A percentile compares a stretch with the other conserved stretches of the same genome.
Evolutionary conservation across 2,797 vertebrate species (phyloP).

Genomic region (Lemur catta): DNA sequence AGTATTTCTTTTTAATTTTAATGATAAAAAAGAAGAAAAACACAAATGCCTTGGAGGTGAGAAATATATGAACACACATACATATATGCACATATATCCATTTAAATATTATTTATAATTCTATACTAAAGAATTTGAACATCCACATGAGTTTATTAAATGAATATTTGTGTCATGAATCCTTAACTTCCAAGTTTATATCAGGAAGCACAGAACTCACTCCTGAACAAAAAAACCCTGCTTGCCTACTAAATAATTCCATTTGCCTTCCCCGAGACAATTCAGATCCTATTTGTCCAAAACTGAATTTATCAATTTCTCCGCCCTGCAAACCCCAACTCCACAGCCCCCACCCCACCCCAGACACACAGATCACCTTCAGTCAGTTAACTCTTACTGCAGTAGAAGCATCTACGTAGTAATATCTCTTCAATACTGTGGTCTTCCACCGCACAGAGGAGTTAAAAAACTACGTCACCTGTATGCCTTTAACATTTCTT

Average conservation of each 20-base stretch:
- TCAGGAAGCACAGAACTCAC: neutral
- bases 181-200: neutral
- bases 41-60: neutral
- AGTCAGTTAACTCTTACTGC: slow-evolving; percentile 43
- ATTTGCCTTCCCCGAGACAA: neutral
- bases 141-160: neutral
- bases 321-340: neutral
- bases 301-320: neutral
- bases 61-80: neutral
- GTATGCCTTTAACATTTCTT: neutral
- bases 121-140: neutral
- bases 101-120: neutral
- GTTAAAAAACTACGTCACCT: slow-evolving; percentile 64
- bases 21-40: neutral
- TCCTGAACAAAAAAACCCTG: neutral
- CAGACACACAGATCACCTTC: neutral
- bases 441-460: slow-evolving; percentile 40
- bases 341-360: too few relatives aligned
- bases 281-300: neutral
- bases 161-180: neutral
- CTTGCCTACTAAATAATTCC: neutral
- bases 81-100: neutral
- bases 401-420: slow-evolving; percentile 37
- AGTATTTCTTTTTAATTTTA: neutral
- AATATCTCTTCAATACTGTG: slow-evolving; percentile 29